Percentiles rank a stretch among this genome's conserved stretches.
Conservation (phyloP, 2,888 invertebrate genomes). For the Lasioglossum zephyrum region DNA sequence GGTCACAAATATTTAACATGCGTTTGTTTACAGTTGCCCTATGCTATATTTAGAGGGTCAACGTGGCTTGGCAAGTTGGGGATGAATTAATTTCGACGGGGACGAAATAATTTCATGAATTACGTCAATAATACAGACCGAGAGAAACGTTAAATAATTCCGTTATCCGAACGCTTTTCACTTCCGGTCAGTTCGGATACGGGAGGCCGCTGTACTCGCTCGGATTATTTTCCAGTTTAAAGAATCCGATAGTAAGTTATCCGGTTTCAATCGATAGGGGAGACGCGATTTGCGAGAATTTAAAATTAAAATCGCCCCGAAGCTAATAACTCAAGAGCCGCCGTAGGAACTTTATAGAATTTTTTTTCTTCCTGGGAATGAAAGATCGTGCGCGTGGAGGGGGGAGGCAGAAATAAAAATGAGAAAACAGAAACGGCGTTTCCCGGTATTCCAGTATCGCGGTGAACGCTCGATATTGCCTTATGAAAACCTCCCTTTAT, state of each 20-base stretch:
- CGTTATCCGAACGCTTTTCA: too few relatives aligned
- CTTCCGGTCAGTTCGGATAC: neutral
- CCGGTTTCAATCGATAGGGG: neutral
- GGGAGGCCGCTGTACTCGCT: neutral
- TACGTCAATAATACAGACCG: too few relatives aligned
- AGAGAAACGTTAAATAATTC: neutral
- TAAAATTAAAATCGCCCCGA: conserved; percentile 5
- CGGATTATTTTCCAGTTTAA: neutral
- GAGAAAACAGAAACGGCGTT: neutral
- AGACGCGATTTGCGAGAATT: neutral
- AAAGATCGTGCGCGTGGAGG: neutral
- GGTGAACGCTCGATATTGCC: neutral
- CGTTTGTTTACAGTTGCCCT: neutral
- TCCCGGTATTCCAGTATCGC: neutral
- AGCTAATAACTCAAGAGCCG: neutral
- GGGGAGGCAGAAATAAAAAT: neutral
- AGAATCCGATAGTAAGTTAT: neutral
- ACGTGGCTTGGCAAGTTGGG: neutral
- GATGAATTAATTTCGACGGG: too few relatives aligned
- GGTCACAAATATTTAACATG: too few relatives aligned
- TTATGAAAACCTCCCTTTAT: neutral
- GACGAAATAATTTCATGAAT: neutral
- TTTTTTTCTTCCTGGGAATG: neutral
- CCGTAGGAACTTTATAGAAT: neutral
- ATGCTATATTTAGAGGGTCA: neutral